Base-by-base conservation (phyloP, 2,888 invertebrate genomes). In the Auanema freiburgensis region DNA sequence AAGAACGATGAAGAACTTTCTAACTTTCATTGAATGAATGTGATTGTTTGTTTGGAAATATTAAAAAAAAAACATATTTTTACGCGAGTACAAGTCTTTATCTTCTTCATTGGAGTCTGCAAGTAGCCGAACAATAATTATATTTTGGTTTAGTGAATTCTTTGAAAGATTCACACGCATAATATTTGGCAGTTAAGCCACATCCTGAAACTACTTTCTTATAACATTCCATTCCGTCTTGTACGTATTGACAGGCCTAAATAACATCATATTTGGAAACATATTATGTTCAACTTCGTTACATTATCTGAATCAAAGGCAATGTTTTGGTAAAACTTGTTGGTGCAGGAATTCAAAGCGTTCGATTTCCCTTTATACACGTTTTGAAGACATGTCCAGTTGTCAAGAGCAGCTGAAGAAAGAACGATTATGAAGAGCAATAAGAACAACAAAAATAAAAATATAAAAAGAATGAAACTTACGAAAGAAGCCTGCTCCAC, bases 401-500 rank as follows among this genome's bases (percentile, higher is more conserved):
- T 71, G 50, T 73, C 73, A 6, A 69, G 63, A 18, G 73, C 71
- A 24, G 69, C 73, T 73, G 62, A 53, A 73, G 56, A 18, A 33
- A 18, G 3, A 33, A 33, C 33, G 33, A 33, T 33, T 33, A 5
- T 33, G 33, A 33, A 5, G 33, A 33, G 33, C 33, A 33, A 33
- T 8, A 33, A 33, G 4, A 33, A 5, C 33, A 33, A 46, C 46
- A 46, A 16, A 5, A 16, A 46, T 18, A 10, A 10, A 14, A 43
- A 12, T 43, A 14, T 43, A 14, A 14, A 43, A 42, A n/a, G 6
- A 23, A 24, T 4, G 6, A 54, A 12, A 51, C 60, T 61, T 52
- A 73, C 73, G 52, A 50, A 71, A 73, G 61, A 73, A 73, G 40
- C 73, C 73, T 33, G 73, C 69, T 53, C 73, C 73, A 57, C 73